These are phyloP conservation scores for Magallana nippona DNA, from an alignment of 2,888 invertebrate species.

Conservation along the genomic window DNA sequence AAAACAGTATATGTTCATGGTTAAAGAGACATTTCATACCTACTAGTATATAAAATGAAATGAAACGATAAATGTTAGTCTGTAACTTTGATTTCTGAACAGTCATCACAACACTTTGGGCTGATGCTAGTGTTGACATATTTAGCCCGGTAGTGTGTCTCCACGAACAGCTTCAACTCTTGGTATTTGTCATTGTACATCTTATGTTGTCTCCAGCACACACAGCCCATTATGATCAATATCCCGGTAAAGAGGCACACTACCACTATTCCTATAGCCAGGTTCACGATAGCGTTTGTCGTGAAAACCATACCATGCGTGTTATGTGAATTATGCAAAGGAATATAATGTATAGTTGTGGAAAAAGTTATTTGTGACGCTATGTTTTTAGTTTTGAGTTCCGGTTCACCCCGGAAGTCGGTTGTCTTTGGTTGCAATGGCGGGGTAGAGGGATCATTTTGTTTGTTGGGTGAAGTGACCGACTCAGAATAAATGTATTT, in stretches of 20 bases:
- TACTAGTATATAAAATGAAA: too few relatives aligned
- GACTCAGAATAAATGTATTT: too few relatives aligned
- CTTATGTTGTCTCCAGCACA: constrained; percentile 34
- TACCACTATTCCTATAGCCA: constrained; percentile 5
- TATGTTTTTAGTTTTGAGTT: too few relatives aligned
- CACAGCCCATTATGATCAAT: constrained; percentile 5
- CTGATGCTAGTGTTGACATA: neutral
- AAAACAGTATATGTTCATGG: too few relatives aligned
- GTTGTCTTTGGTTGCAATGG: too few relatives aligned
- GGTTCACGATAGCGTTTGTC: neutral
- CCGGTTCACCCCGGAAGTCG: too few relatives aligned
- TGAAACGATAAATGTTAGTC: too few relatives aligned
- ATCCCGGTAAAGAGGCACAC: constrained; percentile 2
- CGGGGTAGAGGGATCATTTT: too few relatives aligned
- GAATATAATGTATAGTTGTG: neutral
- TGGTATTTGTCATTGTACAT: constrained; percentile 36
- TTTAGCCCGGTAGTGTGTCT: constrained; percentile 36
- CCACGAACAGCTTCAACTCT: constrained; percentile 38
- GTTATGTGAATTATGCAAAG: neutral
- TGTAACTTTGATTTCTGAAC: too few relatives aligned
- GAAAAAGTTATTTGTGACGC: too few relatives aligned
- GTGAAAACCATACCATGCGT: neutral
- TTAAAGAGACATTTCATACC: too few relatives aligned
- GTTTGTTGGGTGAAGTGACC: too few relatives aligned
- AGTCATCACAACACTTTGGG: neutral